Evolutionary conservation across 2,113 vertebrate species (phyloP), one percentile per base, ranked within the genome.

Genomic region (Gallinago media): DNA sequence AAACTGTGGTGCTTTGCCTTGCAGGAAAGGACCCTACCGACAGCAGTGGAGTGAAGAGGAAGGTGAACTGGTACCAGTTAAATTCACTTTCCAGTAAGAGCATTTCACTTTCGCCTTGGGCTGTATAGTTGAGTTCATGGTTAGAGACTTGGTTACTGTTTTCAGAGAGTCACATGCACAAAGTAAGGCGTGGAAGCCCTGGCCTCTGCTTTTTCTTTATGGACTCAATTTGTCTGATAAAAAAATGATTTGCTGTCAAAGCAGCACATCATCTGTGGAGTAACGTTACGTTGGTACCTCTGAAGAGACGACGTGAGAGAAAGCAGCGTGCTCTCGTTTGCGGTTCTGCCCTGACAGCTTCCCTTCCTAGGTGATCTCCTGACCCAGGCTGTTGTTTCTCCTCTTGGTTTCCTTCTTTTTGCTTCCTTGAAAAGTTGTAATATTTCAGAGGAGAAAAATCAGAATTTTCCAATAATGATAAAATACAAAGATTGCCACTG

Each of bases 61-160:
- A 9, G 95, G 95, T 1, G 77, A 97, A 38, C 96, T 97, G 15
- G 73, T 97, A 2, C 88, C 94, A 12, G 92, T 94, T 49, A 96
- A 97, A 92, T 96, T 97, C 71, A 92, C 80, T 47, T 58, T 97
- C 42, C 74, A 72, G 97, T 97, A 85, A 94, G 96, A 73, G 25
- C 21, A 12, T 62, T 86, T 87, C 25, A 20, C 13, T 34, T 56
- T 49, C 67, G 14, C 56, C 56, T 74, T 32, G 61, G 59, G 62
- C 12, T 29, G 26, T n/a, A 2, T 2, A 46, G 22, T 10, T 14
- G 58, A 66, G 22, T 70, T 79, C 36, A 1, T 2, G 18, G 42
- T 19, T 81, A 58, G 65, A 29, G 32, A 8, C 23, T 36, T 38
- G n/a, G 16, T 38, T 26, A 4, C 13, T 25, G 13, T 32, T 80